Base-by-base conservation (phyloP, 2,888 invertebrate genomes). In the Spilosoma lubricipeda region DNA sequence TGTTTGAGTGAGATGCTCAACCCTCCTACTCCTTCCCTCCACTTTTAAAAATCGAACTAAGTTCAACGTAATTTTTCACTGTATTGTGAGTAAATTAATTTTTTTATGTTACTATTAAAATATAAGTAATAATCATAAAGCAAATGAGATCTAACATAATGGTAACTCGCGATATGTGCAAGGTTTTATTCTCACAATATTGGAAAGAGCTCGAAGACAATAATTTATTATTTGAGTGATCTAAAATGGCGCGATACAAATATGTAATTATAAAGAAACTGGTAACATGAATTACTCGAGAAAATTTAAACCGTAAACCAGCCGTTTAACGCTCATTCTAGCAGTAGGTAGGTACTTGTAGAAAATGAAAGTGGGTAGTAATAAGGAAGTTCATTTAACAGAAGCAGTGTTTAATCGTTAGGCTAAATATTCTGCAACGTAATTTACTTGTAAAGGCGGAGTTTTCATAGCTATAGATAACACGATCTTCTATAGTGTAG, bases 381-480 rank as follows among this genome's bases (percentile, higher is more conserved):
- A 91, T 91, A 90, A 90, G 91, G 91, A 91, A 91, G 88, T 84
- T 80, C 76, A 83, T 88, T 86, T 85, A 87, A 89, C 88, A 86
- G 90, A 87, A 87, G 88, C 86, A 74, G 75, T 84, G 79, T 75
- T 85, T 87, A 87, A 87, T 84, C 81, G 74, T 72, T 56, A 77
- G 78, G 84, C 82, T 89, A 86, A 88, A 88, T 88, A 85, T 82
- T 78, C 79, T 68, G 77, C 80, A 78, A 77, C 79, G 77, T 73
- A 73, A 73, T 81, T 77, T 81, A 77, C 70, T 74, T 77, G 83
- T 77, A 82, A 80, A 77, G 82, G 79, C 81, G 78, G 79, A 71
- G 70, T 70, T 76, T 76, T 76, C 75, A 71, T 63, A 82, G 74
- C 80, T 74, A 64, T 59, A 71, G 80, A 79, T 75, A 83, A 82